Evolutionary conservation across 1,140 invertebrate genomes (phyloP).

Genomic region (Drosophila melanica): DNA sequence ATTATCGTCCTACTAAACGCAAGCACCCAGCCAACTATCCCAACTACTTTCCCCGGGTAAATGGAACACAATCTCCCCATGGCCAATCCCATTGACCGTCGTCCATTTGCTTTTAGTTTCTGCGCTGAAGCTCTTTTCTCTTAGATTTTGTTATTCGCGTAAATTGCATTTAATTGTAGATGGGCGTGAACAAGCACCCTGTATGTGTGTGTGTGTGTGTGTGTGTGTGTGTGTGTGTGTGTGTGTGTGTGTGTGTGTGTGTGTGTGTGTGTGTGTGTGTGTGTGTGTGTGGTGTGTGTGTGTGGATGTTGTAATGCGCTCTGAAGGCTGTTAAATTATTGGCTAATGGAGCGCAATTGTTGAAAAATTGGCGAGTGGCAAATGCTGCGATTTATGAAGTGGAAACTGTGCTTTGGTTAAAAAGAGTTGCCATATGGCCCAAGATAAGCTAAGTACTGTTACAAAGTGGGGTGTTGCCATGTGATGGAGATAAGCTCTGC

Average conservation of each 20-base stretch:
- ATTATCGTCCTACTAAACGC: conserved; percentile 51
- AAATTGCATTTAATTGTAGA: conserved; percentile 57
- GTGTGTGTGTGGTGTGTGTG: neutral
- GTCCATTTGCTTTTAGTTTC: conserved; percentile 45
- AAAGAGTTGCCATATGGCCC: conserved; percentile 23
- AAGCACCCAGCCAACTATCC: conserved; percentile 2
- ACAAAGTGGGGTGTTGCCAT: conserved; percentile 15
- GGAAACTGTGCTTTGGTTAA: conserved; percentile 22
- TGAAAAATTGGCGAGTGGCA: conserved; percentile 30
- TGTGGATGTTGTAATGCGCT: conserved; percentile 22
- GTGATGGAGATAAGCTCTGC: neutral
- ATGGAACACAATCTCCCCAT: neutral
- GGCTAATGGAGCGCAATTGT: conserved; percentile 45
- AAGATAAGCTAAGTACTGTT: conserved; percentile 1
- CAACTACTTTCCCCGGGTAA: conserved; percentile 23
- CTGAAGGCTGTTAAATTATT: conserved; percentile 51
- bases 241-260: conserved; percentile 1
- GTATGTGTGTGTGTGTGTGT: neutral
- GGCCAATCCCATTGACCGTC: conserved; percentile 4
- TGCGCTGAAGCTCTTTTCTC: neutral
- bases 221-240: neutral
- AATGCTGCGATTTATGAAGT: conserved; percentile 43
- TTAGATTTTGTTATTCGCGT: conserved; percentile 32
- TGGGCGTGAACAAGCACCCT: conserved; percentile 20
- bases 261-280: conserved; percentile 6